These are phyloP conservation scores for Corythornis madagascariensis DNA, from an alignment of 2,113 vertebrate genomes.

Conservation along the genomic window DNA sequence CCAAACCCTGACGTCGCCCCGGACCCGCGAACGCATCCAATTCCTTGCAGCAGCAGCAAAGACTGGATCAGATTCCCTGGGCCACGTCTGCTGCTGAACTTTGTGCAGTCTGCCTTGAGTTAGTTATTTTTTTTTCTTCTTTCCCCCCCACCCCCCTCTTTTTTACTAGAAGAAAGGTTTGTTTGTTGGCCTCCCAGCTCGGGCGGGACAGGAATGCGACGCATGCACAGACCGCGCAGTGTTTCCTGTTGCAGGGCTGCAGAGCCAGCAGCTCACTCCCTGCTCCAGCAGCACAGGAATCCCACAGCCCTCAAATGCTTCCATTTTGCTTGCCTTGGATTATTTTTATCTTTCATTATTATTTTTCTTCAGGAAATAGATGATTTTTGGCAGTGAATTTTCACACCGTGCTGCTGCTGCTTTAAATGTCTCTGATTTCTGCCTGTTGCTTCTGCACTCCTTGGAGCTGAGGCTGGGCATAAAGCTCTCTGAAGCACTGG, in stretches of 20 bases:
- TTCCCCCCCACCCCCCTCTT: too few species aligned
- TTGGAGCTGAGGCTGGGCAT: neutral
- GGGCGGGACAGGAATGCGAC: slow-evolving; percentile 78
- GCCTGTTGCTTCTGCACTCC: neutral
- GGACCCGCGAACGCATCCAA: neutral
- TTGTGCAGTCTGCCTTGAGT: slow-evolving; percentile 2
- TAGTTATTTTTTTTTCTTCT: too few species aligned
- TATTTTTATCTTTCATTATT: too few species aligned
- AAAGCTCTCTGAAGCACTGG: neutral
- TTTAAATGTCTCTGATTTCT: neutral
- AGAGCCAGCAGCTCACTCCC: slow-evolving; percentile 36
- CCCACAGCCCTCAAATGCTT: neutral
- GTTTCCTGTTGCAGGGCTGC: slow-evolving; percentile 75
- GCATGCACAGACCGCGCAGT: slow-evolving; percentile 72
- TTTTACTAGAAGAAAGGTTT: slow-evolving; percentile 69
- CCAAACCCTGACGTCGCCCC: neutral
- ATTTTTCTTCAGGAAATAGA: too few species aligned
- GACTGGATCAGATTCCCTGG: neutral
- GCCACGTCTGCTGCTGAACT: slow-evolving; percentile 63
- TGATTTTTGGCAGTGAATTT: too few species aligned
- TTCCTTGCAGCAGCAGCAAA: slow-evolving; percentile 22
- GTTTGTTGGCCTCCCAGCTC: slow-evolving; percentile 68
- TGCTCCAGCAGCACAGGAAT: neutral
- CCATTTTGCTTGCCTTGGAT: too few species aligned
- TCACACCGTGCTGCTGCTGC: too few species aligned